These are phyloP conservation scores for Neopipo cinnamomea DNA, from an alignment of 2,113 vertebrate genomes.

Conservation along the genomic window DNA sequence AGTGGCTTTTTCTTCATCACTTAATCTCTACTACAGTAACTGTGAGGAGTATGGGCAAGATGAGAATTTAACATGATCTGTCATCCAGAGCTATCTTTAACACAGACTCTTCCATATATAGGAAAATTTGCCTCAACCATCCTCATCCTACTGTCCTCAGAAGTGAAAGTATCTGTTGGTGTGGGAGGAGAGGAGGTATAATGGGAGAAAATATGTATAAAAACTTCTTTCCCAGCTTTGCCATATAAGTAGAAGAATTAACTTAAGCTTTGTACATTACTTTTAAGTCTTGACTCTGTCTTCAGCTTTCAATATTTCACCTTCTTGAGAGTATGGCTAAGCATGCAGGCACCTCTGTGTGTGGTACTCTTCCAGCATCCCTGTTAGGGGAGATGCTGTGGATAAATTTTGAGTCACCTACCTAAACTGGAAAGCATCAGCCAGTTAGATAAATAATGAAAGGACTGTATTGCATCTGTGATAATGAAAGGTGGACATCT, in stretches of 20 bases:
- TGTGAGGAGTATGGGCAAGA: neutral
- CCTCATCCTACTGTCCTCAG: neutral
- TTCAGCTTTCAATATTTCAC: neutral
- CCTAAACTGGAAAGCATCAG: neutral
- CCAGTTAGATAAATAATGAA: neutral
- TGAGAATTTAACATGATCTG: slow-evolving; percentile 30
- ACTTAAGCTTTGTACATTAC: neutral
- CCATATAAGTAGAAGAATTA: slow-evolving; percentile 32
- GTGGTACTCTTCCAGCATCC: neutral
- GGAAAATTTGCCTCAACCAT: neutral
- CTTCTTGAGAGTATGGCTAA: neutral
- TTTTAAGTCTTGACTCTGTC: neutral
- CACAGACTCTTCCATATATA: slow-evolving; percentile 43
- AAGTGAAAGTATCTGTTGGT: neutral
- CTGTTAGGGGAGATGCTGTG: neutral
- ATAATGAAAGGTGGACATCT: neutral
- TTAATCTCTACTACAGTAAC: slow-evolving; percentile 7
- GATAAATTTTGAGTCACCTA: neutral
- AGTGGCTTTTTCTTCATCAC: neutral
- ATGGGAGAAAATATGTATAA: neutral
- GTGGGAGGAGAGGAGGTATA: neutral
- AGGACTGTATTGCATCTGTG: neutral
- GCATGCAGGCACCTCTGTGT: accelerated
- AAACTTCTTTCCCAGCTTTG: slow-evolving; percentile 3
- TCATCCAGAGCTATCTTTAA: slow-evolving; percentile 33